Conservation (phyloP, 2,888 invertebrate genomes). For the Eutolmus rufibarbis region DNA sequence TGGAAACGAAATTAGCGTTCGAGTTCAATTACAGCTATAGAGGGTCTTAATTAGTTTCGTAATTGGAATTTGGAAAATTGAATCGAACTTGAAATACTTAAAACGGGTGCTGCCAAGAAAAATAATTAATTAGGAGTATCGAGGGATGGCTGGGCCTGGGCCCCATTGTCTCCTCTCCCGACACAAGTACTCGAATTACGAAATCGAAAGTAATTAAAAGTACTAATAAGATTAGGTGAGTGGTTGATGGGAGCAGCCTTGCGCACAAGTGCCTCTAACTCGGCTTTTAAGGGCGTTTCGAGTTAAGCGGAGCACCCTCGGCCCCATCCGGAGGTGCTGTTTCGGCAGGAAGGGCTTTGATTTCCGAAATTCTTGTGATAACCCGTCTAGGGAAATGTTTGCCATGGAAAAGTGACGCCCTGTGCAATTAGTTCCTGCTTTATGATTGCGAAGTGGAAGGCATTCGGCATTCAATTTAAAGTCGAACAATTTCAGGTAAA, state of each 20-base stretch:
- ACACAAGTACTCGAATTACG: slow-evolving; percentile 4
- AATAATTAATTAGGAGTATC: slow-evolving; percentile 35
- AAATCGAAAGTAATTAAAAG: slow-evolving; percentile 23
- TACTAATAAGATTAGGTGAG: slow-evolving; percentile 25
- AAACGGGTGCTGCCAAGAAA: slow-evolving; percentile 4
- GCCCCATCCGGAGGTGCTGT: not conserved
- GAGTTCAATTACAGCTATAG: slow-evolving; percentile 24
- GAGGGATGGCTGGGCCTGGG: not conserved
- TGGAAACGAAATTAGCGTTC: slow-evolving; percentile 27
- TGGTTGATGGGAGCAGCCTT: not conserved
- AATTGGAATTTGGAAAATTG: slow-evolving; percentile 34
- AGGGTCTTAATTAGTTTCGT: slow-evolving; percentile 29
- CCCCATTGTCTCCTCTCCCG: not conserved
- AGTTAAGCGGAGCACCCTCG: not conserved
- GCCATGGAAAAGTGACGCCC: not conserved
- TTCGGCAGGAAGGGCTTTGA: not conserved
- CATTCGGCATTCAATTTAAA: not conserved
- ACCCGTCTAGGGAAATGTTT: not conserved
- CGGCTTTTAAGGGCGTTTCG: not conserved
- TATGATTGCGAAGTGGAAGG: not conserved
- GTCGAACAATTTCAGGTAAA: not conserved
- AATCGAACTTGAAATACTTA: slow-evolving; percentile 28
- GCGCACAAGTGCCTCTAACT: not conserved
- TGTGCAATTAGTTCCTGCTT: not conserved
- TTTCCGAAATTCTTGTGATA: not conserved